Evolutionary conservation across 1,140 invertebrate genomes (phyloP).

Genomic region (Lordiphosa stackelbergi): DNA sequence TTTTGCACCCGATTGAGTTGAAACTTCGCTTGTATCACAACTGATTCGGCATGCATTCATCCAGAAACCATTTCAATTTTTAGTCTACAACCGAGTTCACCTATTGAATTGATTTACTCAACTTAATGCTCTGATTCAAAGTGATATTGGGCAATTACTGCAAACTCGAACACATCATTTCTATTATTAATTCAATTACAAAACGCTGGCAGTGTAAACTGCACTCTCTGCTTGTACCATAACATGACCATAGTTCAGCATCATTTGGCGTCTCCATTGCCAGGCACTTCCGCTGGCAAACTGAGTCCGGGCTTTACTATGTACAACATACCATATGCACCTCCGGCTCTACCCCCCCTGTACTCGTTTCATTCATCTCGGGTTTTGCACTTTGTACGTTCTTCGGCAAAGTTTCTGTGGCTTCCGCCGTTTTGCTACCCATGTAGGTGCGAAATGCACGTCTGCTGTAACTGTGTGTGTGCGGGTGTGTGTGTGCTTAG

Average conservation of each 20-base stretch:
- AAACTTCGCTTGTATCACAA: too few relatives aligned
- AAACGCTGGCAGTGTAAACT: too few relatives aligned
- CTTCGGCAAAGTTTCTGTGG: conserved; percentile 6
- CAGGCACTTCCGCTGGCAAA: conserved; percentile 11
- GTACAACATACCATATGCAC: not conserved
- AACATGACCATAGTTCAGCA: not conserved
- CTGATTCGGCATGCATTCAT: too few relatives aligned
- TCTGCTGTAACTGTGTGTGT: conserved; percentile 19
- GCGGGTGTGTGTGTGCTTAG: not conserved
- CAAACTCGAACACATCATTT: too few relatives aligned
- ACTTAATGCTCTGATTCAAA: too few relatives aligned
- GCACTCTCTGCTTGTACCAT: not conserved
- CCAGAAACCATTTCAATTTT: too few relatives aligned
- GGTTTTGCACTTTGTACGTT: conserved; percentile 8
- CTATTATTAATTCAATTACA: too few relatives aligned
- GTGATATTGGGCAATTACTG: conserved; percentile 6
- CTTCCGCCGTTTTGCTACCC: conserved; percentile 10
- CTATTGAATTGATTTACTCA: too few relatives aligned
- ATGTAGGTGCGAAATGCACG: conserved; percentile 52
- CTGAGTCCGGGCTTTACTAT: conserved; percentile 4
- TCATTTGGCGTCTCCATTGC: conserved; percentile 8
- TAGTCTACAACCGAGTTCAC: too few relatives aligned
- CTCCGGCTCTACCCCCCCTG: not conserved
- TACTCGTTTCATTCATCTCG: conserved; percentile 1
- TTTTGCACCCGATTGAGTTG: too few relatives aligned